Evolutionary conservation across 1,140 invertebrate species (phyloP).

Genomic region (Delia radicum): DNA sequence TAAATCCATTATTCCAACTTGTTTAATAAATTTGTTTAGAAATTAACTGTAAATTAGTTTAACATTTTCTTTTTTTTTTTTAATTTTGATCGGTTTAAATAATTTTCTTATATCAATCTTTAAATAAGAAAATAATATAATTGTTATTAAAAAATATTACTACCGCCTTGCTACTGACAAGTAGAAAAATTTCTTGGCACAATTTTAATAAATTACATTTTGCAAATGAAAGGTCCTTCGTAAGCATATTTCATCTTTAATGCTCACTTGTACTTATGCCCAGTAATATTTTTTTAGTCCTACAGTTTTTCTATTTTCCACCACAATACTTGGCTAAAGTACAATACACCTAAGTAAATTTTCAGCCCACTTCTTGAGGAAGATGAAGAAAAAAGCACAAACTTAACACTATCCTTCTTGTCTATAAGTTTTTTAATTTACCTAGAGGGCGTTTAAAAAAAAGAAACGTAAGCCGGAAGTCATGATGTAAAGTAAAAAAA

Average conservation of each 20-base stretch:
- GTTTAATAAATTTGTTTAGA: no score
- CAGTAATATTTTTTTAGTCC: conserved; percentile 2
- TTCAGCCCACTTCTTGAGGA: conserved; percentile 8
- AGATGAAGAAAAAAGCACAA: background rate
- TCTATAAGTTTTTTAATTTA: conserved; percentile 11
- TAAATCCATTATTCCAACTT: no score
- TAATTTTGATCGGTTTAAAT: no score
- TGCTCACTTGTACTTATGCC: conserved; percentile 10
- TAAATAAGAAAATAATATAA: background rate
- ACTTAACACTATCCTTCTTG: conserved; percentile 7
- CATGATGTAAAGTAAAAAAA: background rate
- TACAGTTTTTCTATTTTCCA: background rate
- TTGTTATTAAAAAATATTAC: background rate
- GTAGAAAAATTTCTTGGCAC: background rate
- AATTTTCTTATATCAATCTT: background rate
- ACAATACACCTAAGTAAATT: conserved; percentile 18
- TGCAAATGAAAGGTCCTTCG: conserved; percentile 8
- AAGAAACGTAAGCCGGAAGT: background rate
- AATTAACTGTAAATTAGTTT: no score
- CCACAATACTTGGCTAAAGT: conserved; percentile 2
- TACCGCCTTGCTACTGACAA: background rate
- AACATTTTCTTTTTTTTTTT: no score
- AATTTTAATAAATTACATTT: conserved; percentile 16
- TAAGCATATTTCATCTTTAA: conserved; percentile 22
- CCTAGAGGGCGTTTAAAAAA: background rate